These are phyloP conservation scores for Chloroceryle aenea DNA, from an alignment of 2,113 vertebrate species.

Conservation along the genomic window DNA sequence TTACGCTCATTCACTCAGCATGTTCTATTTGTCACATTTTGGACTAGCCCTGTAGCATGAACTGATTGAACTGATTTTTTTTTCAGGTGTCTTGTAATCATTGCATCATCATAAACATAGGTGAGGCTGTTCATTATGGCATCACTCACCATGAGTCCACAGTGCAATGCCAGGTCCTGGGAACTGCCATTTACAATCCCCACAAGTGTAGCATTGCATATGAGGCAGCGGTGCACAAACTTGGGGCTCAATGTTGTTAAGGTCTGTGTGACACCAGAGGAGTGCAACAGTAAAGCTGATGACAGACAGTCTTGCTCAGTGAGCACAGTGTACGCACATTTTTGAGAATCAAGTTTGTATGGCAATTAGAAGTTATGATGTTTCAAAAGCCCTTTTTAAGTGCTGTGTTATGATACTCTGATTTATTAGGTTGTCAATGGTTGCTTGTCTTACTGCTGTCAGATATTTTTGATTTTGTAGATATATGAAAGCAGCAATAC, in stretches of 20 bases:
- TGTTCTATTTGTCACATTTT: background rate
- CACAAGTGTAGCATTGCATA: background rate
- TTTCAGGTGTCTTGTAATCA: background rate
- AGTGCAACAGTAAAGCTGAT: background rate
- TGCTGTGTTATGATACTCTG: background rate
- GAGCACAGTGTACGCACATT: accelerated
- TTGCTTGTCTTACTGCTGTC: background rate
- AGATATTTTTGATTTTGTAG: background rate
- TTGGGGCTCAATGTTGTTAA: background rate
- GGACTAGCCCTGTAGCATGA: background rate
- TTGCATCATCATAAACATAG: background rate
- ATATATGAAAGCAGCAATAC: background rate
- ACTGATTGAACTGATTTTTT: background rate
- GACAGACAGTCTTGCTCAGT: accelerated
- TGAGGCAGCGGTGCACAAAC: background rate
- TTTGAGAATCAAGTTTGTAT: background rate
- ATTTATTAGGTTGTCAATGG: background rate
- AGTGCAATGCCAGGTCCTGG: background rate
- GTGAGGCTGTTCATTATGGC: background rate
- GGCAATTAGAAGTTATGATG: background rate
- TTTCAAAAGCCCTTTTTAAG: background rate
- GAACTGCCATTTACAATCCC: background rate
- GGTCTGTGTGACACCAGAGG: background rate
- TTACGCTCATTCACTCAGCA: background rate
- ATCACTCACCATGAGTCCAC: too few relatives aligned